These are phyloP conservation scores for Orchestes rusci DNA, from an alignment of 2,888 invertebrate genomes.

Conservation along the genomic window DNA sequence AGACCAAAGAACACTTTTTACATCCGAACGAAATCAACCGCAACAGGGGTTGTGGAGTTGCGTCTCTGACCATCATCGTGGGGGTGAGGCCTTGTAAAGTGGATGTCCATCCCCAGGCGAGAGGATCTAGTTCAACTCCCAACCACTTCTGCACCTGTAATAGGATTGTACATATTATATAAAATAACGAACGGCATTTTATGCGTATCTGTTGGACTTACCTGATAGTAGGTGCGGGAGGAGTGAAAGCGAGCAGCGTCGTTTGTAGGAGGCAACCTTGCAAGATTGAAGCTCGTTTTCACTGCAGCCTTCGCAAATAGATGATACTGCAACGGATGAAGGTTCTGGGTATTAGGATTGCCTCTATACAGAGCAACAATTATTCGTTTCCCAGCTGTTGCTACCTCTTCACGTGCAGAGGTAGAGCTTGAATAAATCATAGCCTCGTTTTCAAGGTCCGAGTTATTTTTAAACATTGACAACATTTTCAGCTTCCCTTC, in stretches of 20 bases:
- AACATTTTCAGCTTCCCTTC: not conserved
- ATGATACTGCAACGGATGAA: not conserved
- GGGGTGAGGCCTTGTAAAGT: no score
- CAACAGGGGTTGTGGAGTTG: no score
- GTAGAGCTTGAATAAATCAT: not conserved
- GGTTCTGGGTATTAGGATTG: not conserved
- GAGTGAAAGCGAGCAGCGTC: constrained; percentile 13
- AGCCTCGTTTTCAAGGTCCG: not conserved
- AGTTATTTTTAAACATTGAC: not conserved
- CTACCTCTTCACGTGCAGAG: not conserved
- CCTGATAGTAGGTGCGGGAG: constrained; percentile 3
- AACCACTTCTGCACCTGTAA: no score
- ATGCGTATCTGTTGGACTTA: no score
- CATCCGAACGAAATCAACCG: no score
- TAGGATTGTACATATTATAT: no score
- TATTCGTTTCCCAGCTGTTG: not conserved
- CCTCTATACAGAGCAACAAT: constrained; percentile 1
- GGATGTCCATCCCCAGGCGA: no score
- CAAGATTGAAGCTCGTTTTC: not conserved
- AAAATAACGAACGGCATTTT: no score
- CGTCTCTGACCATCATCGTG: no score
- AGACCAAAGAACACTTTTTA: no score
- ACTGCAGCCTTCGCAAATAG: not conserved
- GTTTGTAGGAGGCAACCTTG: not conserved
- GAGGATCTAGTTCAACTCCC: no score